These are phyloP conservation scores for Megaustenia siamemsis DNA, from an alignment of 2,888 invertebrate genomes.

Conservation along the genomic window DNA sequence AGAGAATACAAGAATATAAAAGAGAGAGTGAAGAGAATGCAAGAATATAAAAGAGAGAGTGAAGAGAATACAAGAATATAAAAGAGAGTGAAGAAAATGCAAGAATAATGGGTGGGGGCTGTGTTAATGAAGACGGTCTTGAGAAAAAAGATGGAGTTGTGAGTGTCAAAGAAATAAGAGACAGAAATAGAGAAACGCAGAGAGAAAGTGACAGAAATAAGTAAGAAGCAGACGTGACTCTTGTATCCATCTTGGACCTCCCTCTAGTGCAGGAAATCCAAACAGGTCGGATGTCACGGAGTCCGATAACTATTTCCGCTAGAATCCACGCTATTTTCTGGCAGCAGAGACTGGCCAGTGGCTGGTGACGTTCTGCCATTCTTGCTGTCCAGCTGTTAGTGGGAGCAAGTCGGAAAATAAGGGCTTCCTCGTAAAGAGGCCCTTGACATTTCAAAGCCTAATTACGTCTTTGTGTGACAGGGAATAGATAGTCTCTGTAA, in stretches of 20 bases:
- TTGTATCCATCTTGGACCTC: background rate
- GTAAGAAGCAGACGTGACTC: background rate
- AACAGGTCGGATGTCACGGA: background rate
- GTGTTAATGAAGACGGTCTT: background rate
- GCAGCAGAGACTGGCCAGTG: background rate
- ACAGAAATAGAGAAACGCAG: background rate
- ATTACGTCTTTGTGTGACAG: background rate
- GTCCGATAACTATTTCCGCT: background rate
- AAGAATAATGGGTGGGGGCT: background rate
- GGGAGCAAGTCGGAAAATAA: background rate
- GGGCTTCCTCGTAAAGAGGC: background rate
- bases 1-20: too few relatives aligned
- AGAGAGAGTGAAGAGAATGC: too few relatives aligned
- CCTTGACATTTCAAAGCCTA: background rate
- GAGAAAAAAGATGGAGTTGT: background rate
- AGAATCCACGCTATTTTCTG: background rate
- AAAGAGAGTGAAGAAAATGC: constrained; percentile 2
- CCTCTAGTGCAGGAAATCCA: background rate
- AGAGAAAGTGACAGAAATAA: background rate
- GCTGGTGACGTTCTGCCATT: background rate
- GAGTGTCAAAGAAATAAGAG: background rate
- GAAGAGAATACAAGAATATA: too few relatives aligned
- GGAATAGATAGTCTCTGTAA: too few relatives aligned
- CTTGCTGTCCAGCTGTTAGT: background rate
- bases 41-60: too few relatives aligned